Base-by-base conservation (phyloP, 1,140 invertebrate species). In the Agraylea sexmaculata region DNA sequence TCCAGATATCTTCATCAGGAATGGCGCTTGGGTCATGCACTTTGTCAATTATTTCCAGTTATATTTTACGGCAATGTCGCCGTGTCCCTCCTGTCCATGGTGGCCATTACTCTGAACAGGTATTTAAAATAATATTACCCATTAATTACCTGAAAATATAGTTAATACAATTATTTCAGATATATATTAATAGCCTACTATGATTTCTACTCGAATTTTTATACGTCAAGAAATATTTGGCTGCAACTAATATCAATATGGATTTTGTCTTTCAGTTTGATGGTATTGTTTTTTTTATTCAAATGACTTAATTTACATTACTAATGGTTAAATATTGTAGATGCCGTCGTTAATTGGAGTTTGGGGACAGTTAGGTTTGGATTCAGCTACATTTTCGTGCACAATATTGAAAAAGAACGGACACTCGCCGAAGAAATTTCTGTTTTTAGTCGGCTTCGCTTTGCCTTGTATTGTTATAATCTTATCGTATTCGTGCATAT, bases 51-150 rank as follows among this genome's bases (percentile, higher is more conserved):
- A 53, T 91, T 90, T 61, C 86, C 87, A 0, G 78, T 90, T 45
- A 78, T 90, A 50, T 88, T 89, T 61, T 90, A 90, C 58, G 85
- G 84, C 37, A 90, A 90, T 55, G 84, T 90, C 10, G 86, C 83
- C 2, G 80, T 86, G 10, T 89, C 84, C 1, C 62, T 91, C 17
- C 69, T 90, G 29, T 87, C 83, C 52, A 90, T 91, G 80, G 85
- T 88, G 20, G 83, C 82, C 42, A 90, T 91, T 49, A 88, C 87
- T 12, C 67, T 90, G 34, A 90, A 90, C 63, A 78, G 87, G 83
- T 89, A 63, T 57, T n/a, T 10, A 10, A n/a, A 31, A 10, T 10
- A 31, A 7, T 7, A 10, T 7, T 31, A 10, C 30, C 10, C 6
- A 31, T 31, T 31, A 10, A 31, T n/a, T n/a, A 31, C 10, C 13